Conservation (phyloP, 2,797 vertebrate species). For the Trichosurus vulpecula region DNA sequence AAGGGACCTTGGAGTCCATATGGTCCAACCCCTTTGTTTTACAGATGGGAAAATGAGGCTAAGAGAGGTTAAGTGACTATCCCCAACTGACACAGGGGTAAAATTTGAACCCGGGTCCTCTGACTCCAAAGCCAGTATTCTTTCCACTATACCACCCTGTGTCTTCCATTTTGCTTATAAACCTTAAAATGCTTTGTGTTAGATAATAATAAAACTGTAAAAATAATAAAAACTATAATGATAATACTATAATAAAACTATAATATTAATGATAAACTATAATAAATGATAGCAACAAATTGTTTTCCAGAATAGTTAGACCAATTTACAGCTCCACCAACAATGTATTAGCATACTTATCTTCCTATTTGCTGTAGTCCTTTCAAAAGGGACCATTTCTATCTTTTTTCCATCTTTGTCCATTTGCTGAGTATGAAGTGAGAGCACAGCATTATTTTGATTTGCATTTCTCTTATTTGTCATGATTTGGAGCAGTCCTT, state of each 20-base stretch:
- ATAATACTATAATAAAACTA: background rate
- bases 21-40: background rate
- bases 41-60: background rate
- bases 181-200: background rate
- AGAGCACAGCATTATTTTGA: background rate
- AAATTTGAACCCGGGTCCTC: background rate
- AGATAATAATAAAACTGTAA: background rate
- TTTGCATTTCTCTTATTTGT: background rate
- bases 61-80: background rate
- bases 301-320: background rate
- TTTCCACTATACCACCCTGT: background rate
- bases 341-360: background rate
- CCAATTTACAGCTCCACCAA: background rate
- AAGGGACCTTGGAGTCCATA: background rate
- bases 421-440: background rate
- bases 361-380: background rate
- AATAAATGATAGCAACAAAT: background rate
- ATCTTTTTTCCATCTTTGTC: background rate
- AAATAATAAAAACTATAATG: background rate
- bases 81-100: background rate
- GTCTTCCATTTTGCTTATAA: background rate
- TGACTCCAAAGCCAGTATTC: background rate
- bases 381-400: background rate
- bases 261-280: background rate
- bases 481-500: background rate